Base-by-base conservation (phyloP, 2,797 vertebrate species). In the Darevskia mixta region DNA sequence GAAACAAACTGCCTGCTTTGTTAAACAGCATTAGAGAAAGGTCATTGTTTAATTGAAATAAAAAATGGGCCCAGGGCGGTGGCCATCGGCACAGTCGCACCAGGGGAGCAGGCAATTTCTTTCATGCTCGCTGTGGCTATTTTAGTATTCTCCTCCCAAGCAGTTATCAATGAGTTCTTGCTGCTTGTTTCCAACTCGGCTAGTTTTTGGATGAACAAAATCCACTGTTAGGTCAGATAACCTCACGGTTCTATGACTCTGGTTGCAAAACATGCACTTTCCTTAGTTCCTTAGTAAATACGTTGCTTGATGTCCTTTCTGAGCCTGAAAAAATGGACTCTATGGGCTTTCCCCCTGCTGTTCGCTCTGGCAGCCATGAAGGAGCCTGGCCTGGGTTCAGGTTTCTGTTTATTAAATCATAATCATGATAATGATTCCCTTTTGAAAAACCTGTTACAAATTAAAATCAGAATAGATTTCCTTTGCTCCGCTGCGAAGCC, bases 401-500 rank as follows among this genome's bases (percentile, higher is more conserved):
- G 20, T 29, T 86, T 55, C 75, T 83, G 17, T 92, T 95, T 88
- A 90, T 93, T 92, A 91, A 93, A 92, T 87, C 86, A 80, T 89
- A 91, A 91, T 58, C 0, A 1, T 25, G 86, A 90, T 83, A 87
- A 80, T 49, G 76, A 90, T 87, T 92, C 55, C 90, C 15, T 64
- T 27, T 61, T 88, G 43, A 87, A 83, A 55, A 93, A 45, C 77
- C 66, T 61, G 27, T 27, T 88, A 83, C 86, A 90, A 93, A 90
- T 87, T 69, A 92, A 91, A 94, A 90, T 55, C 90, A 88, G 88
- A 92, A 89, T 76, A 89, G 9, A 75, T 90, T 92, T 93, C 84
- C 66, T 87, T 85, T 92, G 87, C 69, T 76, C 69, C 72, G 86
- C 38, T 1, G 77, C 0, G 87, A 89, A 90, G 11, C 35, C 72